These are phyloP conservation scores for Idaea dimidiata DNA, from an alignment of 2,888 invertebrate species.

Conservation along the genomic window DNA sequence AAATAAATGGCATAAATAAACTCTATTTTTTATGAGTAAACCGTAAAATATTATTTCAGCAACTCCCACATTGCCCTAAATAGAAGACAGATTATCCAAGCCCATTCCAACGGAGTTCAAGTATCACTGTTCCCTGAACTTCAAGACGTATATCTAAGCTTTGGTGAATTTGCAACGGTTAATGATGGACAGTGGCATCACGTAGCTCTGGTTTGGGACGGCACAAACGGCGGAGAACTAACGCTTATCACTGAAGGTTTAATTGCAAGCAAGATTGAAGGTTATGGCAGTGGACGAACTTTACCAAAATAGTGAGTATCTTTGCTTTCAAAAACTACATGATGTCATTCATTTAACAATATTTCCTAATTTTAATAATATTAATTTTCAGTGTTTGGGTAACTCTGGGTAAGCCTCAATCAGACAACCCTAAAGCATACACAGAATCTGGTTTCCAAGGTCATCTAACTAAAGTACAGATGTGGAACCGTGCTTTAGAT, in stretches of 20 bases:
- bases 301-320: conserved; percentile 89
- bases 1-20: neutral
- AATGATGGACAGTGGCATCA: conserved; percentile 99
- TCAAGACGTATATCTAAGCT: conserved; percentile 94
- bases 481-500: conserved; percentile 95
- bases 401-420: conserved; percentile 93
- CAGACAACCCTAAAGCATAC: conserved; percentile 89
- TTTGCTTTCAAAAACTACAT: conserved; percentile 5
- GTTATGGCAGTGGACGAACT: conserved; percentile 90
- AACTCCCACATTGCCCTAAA: conserved; percentile 89
- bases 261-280: conserved; percentile 94
- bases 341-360: neutral
- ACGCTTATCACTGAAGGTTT: conserved; percentile 97
- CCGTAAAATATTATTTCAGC: conserved; percentile 59
- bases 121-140: conserved; percentile 93
- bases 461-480: conserved; percentile 94
- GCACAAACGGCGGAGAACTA: conserved; percentile 90
- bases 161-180: conserved; percentile 94
- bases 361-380: conserved; percentile 1
- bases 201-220: conserved; percentile 96
- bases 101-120: conserved; percentile 95
- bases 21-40: conserved; percentile 7
- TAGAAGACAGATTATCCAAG: conserved; percentile 91
- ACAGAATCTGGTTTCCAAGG: conserved; percentile 97
- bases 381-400: conserved; percentile 89